A percentile compares a stretch with the other conserved stretches of the same genome.
phyloP scores from a whole-genome alignment of 1,140 invertebrate genomes.

The Drosophila leontia region DNA sequence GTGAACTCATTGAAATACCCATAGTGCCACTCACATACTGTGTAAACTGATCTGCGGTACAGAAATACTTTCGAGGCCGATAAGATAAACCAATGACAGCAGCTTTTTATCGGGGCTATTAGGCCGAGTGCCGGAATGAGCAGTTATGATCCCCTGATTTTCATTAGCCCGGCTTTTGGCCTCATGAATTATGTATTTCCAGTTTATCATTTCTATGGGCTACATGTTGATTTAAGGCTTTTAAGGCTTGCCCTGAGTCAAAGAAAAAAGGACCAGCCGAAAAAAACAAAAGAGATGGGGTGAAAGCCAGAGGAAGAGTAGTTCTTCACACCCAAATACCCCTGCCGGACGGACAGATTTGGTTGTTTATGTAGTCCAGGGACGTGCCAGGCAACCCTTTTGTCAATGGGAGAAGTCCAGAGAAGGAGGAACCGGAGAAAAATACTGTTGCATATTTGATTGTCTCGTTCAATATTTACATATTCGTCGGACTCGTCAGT shows the following conservation, averaged over 20 bases:
- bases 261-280: not conserved
- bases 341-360: conserved; percentile 7
- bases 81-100: conserved; percentile 6
- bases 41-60: conserved; percentile 34
- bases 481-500: conserved; percentile 44
- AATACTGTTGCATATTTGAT: conserved; percentile 81
- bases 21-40: conserved; percentile 37
- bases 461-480: conserved; percentile 80
- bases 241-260: conserved; percentile 11
- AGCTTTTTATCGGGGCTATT: conserved; percentile 9
- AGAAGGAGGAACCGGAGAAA: conserved; percentile 39
- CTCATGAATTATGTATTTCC: conserved; percentile 39
- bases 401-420: conserved; percentile 29
- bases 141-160: conserved; percentile 43
- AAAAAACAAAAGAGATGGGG: not conserved
- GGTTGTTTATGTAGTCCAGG: conserved; percentile 47
- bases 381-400: conserved; percentile 45
- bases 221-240: conserved; percentile 51
- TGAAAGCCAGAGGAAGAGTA: not conserved
- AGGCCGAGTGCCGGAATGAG: conserved; percentile 21
- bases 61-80: conserved; percentile 12
- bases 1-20: conserved; percentile 54
- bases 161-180: conserved; percentile 17
- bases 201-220: conserved; percentile 50
- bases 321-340: conserved; percentile 22